Base-by-base conservation (phyloP, 2,888 invertebrate genomes). In the Nomada flava region DNA sequence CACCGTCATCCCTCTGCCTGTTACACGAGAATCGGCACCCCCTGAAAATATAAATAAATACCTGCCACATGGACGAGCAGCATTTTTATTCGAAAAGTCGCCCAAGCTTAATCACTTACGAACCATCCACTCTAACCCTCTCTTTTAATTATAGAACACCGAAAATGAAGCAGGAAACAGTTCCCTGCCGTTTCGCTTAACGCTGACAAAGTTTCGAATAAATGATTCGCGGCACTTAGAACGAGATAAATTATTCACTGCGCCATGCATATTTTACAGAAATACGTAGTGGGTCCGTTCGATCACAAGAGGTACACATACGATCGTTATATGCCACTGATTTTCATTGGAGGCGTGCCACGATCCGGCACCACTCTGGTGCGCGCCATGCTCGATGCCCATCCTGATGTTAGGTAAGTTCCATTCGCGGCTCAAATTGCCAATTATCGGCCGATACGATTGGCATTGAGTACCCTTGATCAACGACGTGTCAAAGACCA, bases 381-480 rank as follows among this genome's bases (percentile, higher is more conserved):
- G 97, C 96, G 99, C 91, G 99, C 98, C 86, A 98, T 99, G 98
- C 95, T 99, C 90, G 99, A 99, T 94, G 99, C 99, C 84, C 99
- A 99, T 95, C 98, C 98, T 20, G 98, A 98, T 92, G 97, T 99
- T 92, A 96, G 98, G 96, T 96, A 92, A 93, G 94, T 85, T 57
- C 26, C 69, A 76, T 82, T 36, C 60, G 50, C 15, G n/a, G 55
- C 53, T 50, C n/a, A 82, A 77, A 82, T 83, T 70, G 74, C 67
- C 82, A 82, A 83, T 77, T 82, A 82, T 67, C 81, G 70, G 44
- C 57, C 50, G 70, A 65, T 73, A 55, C 76, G 73, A 77, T 64
- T 70, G 65, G 36, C 69, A 15, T 57, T 59, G 62, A 70, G 60
- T 13, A 23, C 72, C 13, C 57, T 70, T 18, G 36, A 60, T 72